These are phyloP conservation scores for Neoscelio sp. DNA, from an alignment of 2,888 invertebrate genomes.

Conservation along the genomic window DNA sequence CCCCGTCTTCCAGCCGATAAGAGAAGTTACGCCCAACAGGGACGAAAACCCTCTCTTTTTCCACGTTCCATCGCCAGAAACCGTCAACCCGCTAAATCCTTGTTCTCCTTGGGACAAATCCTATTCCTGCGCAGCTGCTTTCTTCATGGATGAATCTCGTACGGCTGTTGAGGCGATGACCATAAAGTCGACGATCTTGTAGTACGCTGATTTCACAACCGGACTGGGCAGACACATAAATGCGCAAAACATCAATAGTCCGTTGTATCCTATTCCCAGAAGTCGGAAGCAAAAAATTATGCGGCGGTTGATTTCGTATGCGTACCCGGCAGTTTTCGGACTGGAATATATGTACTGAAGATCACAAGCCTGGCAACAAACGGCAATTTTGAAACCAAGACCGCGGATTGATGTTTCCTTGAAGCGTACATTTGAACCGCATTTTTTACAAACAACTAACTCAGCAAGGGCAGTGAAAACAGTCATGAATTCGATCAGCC, in stretches of 20 bases:
- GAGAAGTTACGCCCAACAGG: slow-evolving; percentile 12
- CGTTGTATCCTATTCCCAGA: slow-evolving; percentile 43
- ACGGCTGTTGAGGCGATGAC: slow-evolving; percentile 21
- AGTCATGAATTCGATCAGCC: slow-evolving; percentile 25
- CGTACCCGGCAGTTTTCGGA: slow-evolving; percentile 16
- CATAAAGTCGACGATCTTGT: slow-evolving; percentile 15
- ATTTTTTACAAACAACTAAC: slow-evolving; percentile 19
- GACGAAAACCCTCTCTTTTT: slow-evolving; percentile 15
- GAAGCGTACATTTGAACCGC: slow-evolving; percentile 16
- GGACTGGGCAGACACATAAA: slow-evolving; percentile 26
- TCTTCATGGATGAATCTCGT: slow-evolving; percentile 13
- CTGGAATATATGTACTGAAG: slow-evolving; percentile 31
- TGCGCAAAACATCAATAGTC: slow-evolving; percentile 31
- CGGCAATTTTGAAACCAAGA: slow-evolving; percentile 47
- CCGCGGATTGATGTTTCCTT: slow-evolving; percentile 17
- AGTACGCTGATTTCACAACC: background rate
- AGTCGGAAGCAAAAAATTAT: slow-evolving; percentile 47
- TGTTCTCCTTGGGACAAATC: slow-evolving; percentile 5
- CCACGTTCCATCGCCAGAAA: slow-evolving; percentile 27
- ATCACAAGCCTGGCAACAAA: slow-evolving; percentile 33
- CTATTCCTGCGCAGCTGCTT: slow-evolving; percentile 9
- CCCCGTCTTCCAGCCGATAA: slow-evolving; percentile 46
- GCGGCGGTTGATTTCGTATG: slow-evolving; percentile 54
- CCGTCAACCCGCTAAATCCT: background rate
- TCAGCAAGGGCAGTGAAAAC: slow-evolving; percentile 19